These are phyloP conservation scores for Bergia puertoricense DNA, from an alignment of 92 coral and sea anemone species.

Conservation along the genomic window DNA sequence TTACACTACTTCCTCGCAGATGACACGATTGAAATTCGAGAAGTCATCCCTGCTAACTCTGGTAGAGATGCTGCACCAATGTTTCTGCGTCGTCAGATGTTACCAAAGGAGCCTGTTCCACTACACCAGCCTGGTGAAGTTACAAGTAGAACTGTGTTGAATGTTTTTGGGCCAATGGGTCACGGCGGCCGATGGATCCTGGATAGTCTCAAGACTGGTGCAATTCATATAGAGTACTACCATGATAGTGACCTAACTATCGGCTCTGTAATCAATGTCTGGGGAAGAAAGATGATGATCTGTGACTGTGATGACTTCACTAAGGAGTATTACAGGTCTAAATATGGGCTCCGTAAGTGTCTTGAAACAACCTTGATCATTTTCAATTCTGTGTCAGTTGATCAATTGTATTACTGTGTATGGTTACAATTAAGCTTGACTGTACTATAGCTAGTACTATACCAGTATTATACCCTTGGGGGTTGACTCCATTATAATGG, in stretches of 20 bases:
- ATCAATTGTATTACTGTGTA: not conserved
- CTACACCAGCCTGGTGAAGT: conserved; percentile 93
- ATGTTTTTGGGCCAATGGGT: conserved; percentile 99
- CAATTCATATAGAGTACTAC: conserved; percentile 85
- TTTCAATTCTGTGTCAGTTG: not conserved
- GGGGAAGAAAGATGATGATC: conserved; percentile 86
- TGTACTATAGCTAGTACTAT: too few relatives aligned
- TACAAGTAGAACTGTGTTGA: conserved; percentile 93
- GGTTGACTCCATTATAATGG: too few relatives aligned
- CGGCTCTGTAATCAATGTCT: conserved; percentile 86
- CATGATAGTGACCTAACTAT: conserved; percentile 91
- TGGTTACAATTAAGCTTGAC: too few relatives aligned
- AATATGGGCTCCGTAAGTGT: conserved; percentile 84
- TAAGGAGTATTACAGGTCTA: conserved; percentile 87
- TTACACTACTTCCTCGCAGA: conserved; percentile 97
- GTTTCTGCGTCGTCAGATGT: conserved; percentile 83
- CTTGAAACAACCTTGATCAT: not conserved
- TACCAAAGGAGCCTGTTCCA: conserved; percentile 94
- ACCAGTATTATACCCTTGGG: too few relatives aligned
- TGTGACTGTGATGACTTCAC: conserved; percentile 98
- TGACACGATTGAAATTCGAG: conserved; percentile 93
- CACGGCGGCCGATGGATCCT: conserved; percentile 98
- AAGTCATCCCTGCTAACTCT: conserved; percentile 85
- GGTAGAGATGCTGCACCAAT: conserved; percentile 98
- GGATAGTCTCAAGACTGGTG: conserved; percentile 98